Evolutionary conservation across 64 coral and sea anemone genomes (phyloP), one percentile per base, ranked within the genome.

Genomic region (Stichodactyla mertensii): DNA sequence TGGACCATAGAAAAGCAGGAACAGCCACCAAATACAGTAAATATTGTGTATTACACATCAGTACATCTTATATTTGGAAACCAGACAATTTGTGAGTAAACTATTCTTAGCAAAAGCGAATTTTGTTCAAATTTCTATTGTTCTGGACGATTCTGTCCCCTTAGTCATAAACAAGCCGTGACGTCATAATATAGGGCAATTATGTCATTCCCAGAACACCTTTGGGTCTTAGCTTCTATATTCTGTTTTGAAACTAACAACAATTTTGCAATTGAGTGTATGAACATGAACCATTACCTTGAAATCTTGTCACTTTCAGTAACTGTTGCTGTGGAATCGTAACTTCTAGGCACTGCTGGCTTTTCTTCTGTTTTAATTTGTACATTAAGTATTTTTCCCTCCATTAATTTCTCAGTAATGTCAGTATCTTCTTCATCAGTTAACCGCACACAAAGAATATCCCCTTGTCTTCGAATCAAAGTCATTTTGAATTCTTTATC

Each of bases 401-500:
- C 78, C 54, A 52, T 23, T 36, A 91, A 60, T 22, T 81, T 24
- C 59, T 74, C 83, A 16, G 56, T 52, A 36, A 91, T 51, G 51
- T 91, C 83, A 77, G 69, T 61, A 16, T 87, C 83, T 5, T 19
- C 66, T 36, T 55, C 82, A 86, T 91, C 87, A 16, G 19, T 82
- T 15, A 95, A 54, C 16, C 74, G 71, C 52, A 95, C 89, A 86
- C 79, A 77, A 55, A 95, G 79, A n/a, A 70, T 53, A 84, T 95
- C 81, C 54, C 87, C 93, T 91, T 87, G 84, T 84, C 91, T 91
- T 70, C 60, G 61, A 55, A 86, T 86, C 36, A 87, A 77, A 26
- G 87, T 69, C n/a, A 80, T 52, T 54, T 80, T 89, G 71, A 78
- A 92, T 10, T 91, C 87, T 52, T 16, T 87, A 16, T 88, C 45